Evolutionary conservation across 1,140 invertebrate species (phyloP).

Genomic region (Aphidius gifuensis): DNA sequence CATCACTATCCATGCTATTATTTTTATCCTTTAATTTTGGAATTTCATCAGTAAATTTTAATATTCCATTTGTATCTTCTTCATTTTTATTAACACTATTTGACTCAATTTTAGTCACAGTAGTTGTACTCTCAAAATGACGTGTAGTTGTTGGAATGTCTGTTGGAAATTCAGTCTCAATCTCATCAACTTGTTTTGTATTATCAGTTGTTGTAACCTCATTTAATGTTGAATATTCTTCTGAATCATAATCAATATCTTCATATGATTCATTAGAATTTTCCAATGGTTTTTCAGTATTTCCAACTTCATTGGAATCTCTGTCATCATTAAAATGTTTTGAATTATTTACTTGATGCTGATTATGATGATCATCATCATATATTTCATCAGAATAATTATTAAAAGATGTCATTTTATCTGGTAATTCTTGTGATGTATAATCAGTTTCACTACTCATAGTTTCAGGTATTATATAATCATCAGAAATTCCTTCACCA

Average conservation of each 20-base stretch:
- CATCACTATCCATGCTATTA: slow-evolving; percentile 10
- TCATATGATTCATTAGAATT: neutral
- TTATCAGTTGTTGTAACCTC: neutral
- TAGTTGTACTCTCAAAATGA: neutral
- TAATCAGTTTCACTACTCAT: no score
- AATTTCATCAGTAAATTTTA: slow-evolving; percentile 55
- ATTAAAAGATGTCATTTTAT: no score
- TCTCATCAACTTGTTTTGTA: neutral
- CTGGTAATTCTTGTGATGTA: no score
- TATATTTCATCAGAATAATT: neutral
- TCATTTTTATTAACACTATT: slow-evolving; percentile 7
- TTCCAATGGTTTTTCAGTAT: neutral
- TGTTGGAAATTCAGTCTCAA: slow-evolving; percentile 6
- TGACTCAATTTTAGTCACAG: neutral
- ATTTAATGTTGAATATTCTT: slow-evolving; percentile 1
- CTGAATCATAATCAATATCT: slow-evolving; percentile 1
- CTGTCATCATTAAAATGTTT: no score
- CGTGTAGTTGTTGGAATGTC: slow-evolving; percentile 12
- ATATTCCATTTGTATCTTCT: slow-evolving; percentile 41
- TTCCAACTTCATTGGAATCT: neutral
- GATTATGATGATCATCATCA: slow-evolving; percentile 2
- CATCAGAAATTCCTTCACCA: neutral
- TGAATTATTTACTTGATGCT: neutral
- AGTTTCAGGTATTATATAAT: no score
- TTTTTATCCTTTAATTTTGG: slow-evolving; percentile 32